Evolutionary conservation across 2,888 invertebrate genomes (phyloP).

Genomic region (Pristionchus japonicus): DNA sequence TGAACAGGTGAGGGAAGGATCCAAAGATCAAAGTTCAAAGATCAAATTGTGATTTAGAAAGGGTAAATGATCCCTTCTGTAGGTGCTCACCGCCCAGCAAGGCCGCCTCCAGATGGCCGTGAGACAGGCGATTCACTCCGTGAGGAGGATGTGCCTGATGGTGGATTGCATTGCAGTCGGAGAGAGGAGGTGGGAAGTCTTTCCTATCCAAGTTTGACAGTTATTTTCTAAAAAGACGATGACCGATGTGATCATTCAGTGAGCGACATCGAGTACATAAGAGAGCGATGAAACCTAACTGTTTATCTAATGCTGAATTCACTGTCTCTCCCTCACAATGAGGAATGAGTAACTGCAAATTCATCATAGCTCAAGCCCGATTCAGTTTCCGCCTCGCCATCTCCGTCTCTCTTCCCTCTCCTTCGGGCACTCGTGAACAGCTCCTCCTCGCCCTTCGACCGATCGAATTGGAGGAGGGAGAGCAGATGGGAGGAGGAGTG

Average conservation of each 20-base stretch:
- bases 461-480: neutral
- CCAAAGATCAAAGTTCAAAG: neutral
- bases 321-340: neutral
- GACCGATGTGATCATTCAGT: neutral
- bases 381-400: slow-evolving; percentile 14
- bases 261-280: neutral
- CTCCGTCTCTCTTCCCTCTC: slow-evolving; percentile 30
- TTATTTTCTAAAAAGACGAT: too few species aligned
- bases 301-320: neutral
- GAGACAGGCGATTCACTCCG: slow-evolving; percentile 50
- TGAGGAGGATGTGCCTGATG: slow-evolving; percentile 51
- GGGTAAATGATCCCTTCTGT: too few species aligned
- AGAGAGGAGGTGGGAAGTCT: neutral
- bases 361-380: neutral
- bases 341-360: neutral
- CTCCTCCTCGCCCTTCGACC: slow-evolving; percentile 37
- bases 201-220: neutral
- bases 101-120: slow-evolving; percentile 49
- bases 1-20: slow-evolving; percentile 54
- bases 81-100: slow-evolving; percentile 48
- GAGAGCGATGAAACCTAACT: neutral
- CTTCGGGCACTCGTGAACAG: neutral
- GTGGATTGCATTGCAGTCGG: slow-evolving; percentile 43
- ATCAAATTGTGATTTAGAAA: too few species aligned
- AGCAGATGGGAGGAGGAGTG: neutral